A percentile compares a stretch with the other conserved stretches of the same genome.
Conservation (phyloP, 2,797 vertebrate genomes). For the Hippocampus kuda region DNA sequence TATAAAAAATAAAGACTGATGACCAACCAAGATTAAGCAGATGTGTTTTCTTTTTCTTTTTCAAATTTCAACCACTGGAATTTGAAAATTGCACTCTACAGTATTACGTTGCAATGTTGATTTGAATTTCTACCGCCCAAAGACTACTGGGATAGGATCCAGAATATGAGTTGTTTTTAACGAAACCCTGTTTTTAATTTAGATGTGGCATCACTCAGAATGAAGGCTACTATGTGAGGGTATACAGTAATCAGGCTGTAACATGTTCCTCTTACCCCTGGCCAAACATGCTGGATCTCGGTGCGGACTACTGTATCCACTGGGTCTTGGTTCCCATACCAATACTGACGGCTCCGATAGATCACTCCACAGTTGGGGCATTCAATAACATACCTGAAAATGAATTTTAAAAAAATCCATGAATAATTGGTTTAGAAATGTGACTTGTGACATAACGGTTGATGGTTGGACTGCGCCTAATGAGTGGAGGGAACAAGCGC, state of each 20-base stretch:
- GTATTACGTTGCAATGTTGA: no score
- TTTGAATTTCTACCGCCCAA: no score
- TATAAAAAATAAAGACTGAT: no score
- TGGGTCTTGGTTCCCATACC: conserved; percentile 72
- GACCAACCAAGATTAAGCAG: no score
- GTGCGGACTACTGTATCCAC: conserved; percentile 96
- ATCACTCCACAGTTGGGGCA: conserved; percentile 73
- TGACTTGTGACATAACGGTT: neutral
- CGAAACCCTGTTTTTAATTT: neutral
- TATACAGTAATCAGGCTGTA: neutral
- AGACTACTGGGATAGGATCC: no score
- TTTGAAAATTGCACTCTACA: no score
- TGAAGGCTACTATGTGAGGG: neutral
- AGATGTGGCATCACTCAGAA: neutral
- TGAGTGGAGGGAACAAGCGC: neutral
- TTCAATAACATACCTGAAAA: conserved; percentile 61
- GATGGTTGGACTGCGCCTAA: neutral
- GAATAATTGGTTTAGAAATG: neutral
- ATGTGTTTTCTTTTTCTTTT: no score
- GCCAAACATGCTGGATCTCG: conserved; percentile 98
- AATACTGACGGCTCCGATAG: conserved; percentile 64
- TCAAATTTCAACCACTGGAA: no score
- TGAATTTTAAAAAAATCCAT: no score
- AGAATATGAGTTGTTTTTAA: no score
- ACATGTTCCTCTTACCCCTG: conserved; percentile 73